phyloP scores from a whole-genome alignment of 1,140 invertebrate species.

The Cyclina sinensis region DNA sequence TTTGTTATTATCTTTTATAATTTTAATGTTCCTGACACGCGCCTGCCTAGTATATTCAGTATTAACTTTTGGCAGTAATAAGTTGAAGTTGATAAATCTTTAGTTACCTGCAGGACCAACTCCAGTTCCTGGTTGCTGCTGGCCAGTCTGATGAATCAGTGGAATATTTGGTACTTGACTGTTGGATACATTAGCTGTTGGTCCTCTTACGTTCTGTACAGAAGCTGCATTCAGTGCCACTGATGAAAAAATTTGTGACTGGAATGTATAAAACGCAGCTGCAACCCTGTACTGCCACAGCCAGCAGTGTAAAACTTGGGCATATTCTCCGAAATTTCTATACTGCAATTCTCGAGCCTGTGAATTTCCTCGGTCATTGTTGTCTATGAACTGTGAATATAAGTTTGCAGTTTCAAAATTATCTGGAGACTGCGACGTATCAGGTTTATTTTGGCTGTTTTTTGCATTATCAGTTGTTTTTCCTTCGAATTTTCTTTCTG shows the following conservation, averaged over 20 bases:
- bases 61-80: too few relatives aligned
- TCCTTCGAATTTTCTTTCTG: background rate
- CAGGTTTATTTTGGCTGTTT: background rate
- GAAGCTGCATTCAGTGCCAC: constrained; percentile 13
- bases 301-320: constrained; percentile 77
- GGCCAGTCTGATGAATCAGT: background rate
- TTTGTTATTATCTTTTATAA: too few relatives aligned
- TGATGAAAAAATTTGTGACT: constrained; percentile 62
- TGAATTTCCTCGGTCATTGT: background rate
- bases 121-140: background rate
- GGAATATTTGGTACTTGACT: background rate
- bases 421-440: background rate
- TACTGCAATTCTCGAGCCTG: constrained; percentile 20
- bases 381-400: background rate
- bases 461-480: background rate
- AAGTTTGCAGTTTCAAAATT: background rate
- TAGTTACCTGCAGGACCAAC: background rate
- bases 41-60: too few relatives aligned
- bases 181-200: background rate
- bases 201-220: background rate
- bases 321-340: constrained; percentile 78
- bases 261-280: constrained; percentile 69
- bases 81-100: too few relatives aligned
- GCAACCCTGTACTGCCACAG: constrained; percentile 78
- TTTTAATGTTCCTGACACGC: too few relatives aligned